A percentile compares a stretch with the other conserved stretches of the same genome.
Conservation (phyloP, 2,888 invertebrate species). For the Microchrysa polita region DNA sequence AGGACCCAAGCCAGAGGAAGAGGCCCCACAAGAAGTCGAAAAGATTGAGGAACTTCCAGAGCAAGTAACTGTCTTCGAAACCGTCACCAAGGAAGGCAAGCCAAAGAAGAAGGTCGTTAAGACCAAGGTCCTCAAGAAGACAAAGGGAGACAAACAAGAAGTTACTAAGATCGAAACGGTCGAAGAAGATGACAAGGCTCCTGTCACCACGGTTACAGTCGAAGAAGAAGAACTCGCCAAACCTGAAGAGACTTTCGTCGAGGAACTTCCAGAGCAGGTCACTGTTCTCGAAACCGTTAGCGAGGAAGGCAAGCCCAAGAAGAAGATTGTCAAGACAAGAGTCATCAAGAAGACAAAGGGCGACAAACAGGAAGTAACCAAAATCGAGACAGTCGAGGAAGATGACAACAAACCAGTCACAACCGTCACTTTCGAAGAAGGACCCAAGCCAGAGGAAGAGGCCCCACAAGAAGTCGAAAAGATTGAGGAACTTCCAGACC, state of each 20-base stretch:
- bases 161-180: slow-evolving; percentile 57
- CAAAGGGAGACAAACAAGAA: slow-evolving; percentile 59
- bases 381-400: slow-evolving; percentile 57
- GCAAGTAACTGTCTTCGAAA: slow-evolving; percentile 61
- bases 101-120: slow-evolving; percentile 56
- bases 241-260: slow-evolving; percentile 52
- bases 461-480: slow-evolving; percentile 43
- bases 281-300: slow-evolving; percentile 47
- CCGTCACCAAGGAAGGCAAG: slow-evolving; percentile 52
- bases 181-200: slow-evolving; percentile 56
- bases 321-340: slow-evolving; percentile 56
- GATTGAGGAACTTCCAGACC: slow-evolving; percentile 49
- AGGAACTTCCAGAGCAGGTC: slow-evolving; percentile 59
- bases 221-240: slow-evolving; percentile 52
- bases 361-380: slow-evolving; percentile 55
- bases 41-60: slow-evolving; percentile 51
- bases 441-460: slow-evolving; percentile 51
- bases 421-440: slow-evolving; percentile 54
- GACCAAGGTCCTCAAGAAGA: slow-evolving; percentile 60
- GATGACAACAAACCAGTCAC: slow-evolving; percentile 57
- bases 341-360: slow-evolving; percentile 54
- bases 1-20: slow-evolving; percentile 47
- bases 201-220: slow-evolving; percentile 54
- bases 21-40: slow-evolving; percentile 54
- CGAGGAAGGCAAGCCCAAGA: slow-evolving; percentile 55